Base-by-base conservation (phyloP, 2,113 vertebrate genomes). In the Crotalus helleri region DNA sequence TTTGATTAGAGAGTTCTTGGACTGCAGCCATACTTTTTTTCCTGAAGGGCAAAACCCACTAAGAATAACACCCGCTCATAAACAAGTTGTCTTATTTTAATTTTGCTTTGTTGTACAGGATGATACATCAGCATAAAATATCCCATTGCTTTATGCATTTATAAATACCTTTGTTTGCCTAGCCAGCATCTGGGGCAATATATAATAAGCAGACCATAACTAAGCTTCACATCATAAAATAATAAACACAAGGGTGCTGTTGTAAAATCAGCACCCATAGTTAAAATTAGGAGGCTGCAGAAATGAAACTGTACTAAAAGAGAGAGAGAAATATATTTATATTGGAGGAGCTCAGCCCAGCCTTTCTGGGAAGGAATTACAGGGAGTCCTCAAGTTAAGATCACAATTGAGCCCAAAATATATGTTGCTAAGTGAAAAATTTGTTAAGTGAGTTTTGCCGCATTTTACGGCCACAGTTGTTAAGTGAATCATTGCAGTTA, bases 11-110 rank as follows among this genome's bases (percentile, higher is more conserved):
- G 57, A 91, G 15, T 92, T 92, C 13, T n/a, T 92, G 46, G 26
- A 39, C 61, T 53, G 44, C 57, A 64, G 46, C 17, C 26, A 19
- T 21, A 0, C 6, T 29, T 39, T 81, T 44, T 91, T 81, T 81
- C 49, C 64, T 39, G 19, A 89, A 55, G 64, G 5, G 21, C n/a
- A 87, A 6, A 89, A 39, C 26, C 51, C 0, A 0, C 0, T 0
- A 57, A 19, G 57, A 81, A 11, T 0, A 7, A 88, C 21, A 29
- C 81, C 39, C 26, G 0, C 23, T 91, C 74, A 21, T 86, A 58
- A 58, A 24, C 26, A 46, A 44, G 55, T 44, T 88, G 74, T 26
- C 59, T 55, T n/a, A 15, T 21, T 33, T 87, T 85, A 54, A 0
- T 23, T 0, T 0, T 59, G 13, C 29, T 10, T 6, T 10, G 1